Percentiles rank a stretch among this genome's conserved stretches.
These are phyloP conservation scores for Lutraria rhynchaena DNA, from an alignment of 1,140 invertebrate genomes.

Conservation along the genomic window DNA sequence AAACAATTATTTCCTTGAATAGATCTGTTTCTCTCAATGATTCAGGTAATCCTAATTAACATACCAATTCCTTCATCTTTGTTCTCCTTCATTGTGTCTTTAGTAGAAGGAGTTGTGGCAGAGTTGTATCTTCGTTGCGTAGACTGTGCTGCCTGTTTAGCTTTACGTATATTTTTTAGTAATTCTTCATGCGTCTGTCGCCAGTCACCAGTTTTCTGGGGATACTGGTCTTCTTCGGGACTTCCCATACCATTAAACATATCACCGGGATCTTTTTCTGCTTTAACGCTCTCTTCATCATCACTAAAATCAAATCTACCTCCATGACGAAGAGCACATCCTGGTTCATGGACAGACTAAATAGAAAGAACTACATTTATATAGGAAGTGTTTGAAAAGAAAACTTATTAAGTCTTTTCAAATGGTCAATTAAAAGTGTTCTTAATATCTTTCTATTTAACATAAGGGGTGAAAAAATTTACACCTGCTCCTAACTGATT, in stretches of 20 bases:
- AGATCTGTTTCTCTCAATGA: no score
- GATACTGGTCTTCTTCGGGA: constrained; percentile 34
- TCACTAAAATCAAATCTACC: constrained; percentile 60
- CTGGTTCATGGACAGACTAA: constrained; percentile 65
- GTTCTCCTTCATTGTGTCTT: neutral
- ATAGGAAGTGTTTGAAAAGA: no score
- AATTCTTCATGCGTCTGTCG: constrained; percentile 59
- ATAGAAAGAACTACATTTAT: neutral
- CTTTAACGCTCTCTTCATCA: constrained; percentile 51
- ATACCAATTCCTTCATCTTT: constrained; percentile 49
- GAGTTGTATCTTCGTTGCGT: constrained; percentile 35
- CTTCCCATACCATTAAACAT: constrained; percentile 15
- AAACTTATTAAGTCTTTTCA: no score
- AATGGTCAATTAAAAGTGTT: no score
- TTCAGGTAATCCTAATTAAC: no score
- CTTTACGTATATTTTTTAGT: constrained; percentile 55
- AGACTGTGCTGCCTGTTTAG: constrained; percentile 29
- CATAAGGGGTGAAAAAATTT: no score
- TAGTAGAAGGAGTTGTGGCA: constrained; percentile 26
- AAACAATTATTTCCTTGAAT: no score
- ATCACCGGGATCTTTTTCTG: constrained; percentile 18
- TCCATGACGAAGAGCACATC: constrained; percentile 62
- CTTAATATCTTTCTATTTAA: no score
- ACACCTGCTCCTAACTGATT: no score
- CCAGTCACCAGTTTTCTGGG: constrained; percentile 58